Percentiles rank a stretch among this genome's conserved stretches.
Evolutionary conservation across 1,140 invertebrate genomes (phyloP).

Genomic region (Venustaconcha ellipsiformis): DNA sequence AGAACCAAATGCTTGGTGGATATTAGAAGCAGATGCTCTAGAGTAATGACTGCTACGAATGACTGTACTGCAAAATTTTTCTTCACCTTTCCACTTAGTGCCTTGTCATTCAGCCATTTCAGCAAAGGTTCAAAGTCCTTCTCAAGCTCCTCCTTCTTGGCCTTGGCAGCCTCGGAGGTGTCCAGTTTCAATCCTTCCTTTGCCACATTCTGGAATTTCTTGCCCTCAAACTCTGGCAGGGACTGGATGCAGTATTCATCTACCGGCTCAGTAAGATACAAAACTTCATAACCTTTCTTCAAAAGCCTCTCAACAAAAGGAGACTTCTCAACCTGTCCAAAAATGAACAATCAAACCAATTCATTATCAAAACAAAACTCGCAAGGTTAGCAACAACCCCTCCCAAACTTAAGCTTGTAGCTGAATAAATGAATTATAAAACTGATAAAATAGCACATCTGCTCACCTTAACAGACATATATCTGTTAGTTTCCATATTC

Average conservation of each 20-base stretch:
- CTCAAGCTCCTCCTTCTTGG: slow-evolving; percentile 84
- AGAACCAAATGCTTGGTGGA: too few species aligned
- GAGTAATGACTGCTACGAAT: neutral
- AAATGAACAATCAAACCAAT: neutral
- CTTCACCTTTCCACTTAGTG: slow-evolving; percentile 84
- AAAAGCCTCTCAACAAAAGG: slow-evolving; percentile 96
- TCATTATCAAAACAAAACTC: too few species aligned
- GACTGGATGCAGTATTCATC: slow-evolving; percentile 98
- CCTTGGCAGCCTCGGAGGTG: slow-evolving; percentile 85
- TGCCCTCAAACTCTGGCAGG: slow-evolving; percentile 98
- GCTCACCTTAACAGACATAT: too few species aligned
- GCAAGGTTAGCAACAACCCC: too few species aligned
- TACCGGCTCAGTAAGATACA: slow-evolving; percentile 96
- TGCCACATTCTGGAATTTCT: slow-evolving; percentile 99
- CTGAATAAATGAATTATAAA: too few species aligned
- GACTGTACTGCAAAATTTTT: too few species aligned
- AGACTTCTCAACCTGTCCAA: slow-evolving; percentile 81
- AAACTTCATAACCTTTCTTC: slow-evolving; percentile 95
- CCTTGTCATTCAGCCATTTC: slow-evolving; percentile 87
- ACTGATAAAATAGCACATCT: too few species aligned
- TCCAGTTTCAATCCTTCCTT: slow-evolving; percentile 94
- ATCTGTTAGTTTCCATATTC: too few species aligned
- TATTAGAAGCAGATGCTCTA: too few species aligned
- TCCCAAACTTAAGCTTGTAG: too few species aligned
- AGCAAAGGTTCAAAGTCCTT: slow-evolving; percentile 90